Conservation (phyloP, 1,140 invertebrate species). For the Drosophila littoralis region DNA sequence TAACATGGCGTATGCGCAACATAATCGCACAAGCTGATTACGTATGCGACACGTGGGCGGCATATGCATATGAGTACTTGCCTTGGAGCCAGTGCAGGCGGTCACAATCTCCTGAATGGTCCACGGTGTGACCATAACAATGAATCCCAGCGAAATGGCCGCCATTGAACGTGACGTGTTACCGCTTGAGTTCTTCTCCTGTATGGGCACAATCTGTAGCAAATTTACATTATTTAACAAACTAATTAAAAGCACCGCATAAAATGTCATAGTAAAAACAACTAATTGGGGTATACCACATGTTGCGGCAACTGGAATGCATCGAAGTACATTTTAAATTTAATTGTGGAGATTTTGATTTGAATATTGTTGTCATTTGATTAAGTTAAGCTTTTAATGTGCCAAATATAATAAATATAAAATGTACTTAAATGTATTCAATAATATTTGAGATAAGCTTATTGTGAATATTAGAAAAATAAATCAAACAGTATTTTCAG, state of each 20-base stretch:
- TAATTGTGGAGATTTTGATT: background rate
- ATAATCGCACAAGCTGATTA: conserved; percentile 44
- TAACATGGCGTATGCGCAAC: conserved; percentile 45
- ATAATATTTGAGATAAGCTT: too few species aligned
- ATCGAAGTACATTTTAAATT: background rate
- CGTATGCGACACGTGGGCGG: conserved; percentile 57
- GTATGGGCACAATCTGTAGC: conserved; percentile 87
- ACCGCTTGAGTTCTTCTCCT: conserved; percentile 90
- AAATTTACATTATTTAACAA: conserved; percentile 21
- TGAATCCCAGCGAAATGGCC: conserved; percentile 94
- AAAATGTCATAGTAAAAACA: background rate
- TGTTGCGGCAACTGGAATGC: background rate
- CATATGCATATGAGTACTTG: conserved; percentile 54
- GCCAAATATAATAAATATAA: background rate
- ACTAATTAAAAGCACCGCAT: conserved; percentile 37
- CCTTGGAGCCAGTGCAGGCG: conserved; percentile 92
- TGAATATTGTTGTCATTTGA: background rate
- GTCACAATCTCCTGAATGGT: conserved; percentile 95
- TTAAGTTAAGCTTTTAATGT: background rate
- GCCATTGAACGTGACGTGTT: conserved; percentile 93
- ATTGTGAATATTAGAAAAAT: too few species aligned
- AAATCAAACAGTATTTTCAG: too few species aligned
- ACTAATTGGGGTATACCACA: conserved; percentile 3
- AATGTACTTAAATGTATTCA: background rate
- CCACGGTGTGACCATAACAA: conserved; percentile 94